phyloP scores from a whole-genome alignment of 2,888 invertebrate genomes.

The Phytoseiulus persimilis region DNA sequence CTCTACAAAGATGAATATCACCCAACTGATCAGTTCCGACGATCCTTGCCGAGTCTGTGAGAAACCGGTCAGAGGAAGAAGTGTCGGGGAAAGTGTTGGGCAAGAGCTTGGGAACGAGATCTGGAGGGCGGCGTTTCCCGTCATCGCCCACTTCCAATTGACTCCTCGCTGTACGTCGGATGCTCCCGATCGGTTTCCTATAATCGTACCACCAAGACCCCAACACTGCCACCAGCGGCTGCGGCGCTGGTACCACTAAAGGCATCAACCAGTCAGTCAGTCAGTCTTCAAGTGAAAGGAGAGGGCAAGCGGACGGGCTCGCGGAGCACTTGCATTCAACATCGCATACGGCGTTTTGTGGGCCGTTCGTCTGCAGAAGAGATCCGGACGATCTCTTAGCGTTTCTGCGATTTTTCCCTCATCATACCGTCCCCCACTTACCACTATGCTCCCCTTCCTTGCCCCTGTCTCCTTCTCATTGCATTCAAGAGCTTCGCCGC shows the following conservation, averaged over 20 bases:
- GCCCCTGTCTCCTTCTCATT: background rate
- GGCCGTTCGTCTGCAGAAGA: background rate
- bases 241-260: background rate
- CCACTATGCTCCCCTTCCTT: background rate
- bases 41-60: background rate
- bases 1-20: background rate
- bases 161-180: background rate
- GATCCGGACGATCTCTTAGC: background rate
- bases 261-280: background rate
- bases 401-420: background rate
- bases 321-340: background rate
- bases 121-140: slow-evolving; percentile 5
- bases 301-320: background rate
- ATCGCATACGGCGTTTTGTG: background rate
- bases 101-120: background rate
- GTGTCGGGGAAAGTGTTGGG: background rate
- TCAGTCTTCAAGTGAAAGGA: background rate
- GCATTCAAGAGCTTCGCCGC: background rate
- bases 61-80: background rate
- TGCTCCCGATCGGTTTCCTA: background rate
- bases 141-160: background rate
- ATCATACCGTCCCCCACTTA: background rate
- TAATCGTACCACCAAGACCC: background rate
- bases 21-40: background rate
- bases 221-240: background rate